Evolutionary conservation across 2,113 vertebrate genomes (phyloP), one percentile per base, ranked within the genome.

Genomic region (Alaudala cheleensis): DNA sequence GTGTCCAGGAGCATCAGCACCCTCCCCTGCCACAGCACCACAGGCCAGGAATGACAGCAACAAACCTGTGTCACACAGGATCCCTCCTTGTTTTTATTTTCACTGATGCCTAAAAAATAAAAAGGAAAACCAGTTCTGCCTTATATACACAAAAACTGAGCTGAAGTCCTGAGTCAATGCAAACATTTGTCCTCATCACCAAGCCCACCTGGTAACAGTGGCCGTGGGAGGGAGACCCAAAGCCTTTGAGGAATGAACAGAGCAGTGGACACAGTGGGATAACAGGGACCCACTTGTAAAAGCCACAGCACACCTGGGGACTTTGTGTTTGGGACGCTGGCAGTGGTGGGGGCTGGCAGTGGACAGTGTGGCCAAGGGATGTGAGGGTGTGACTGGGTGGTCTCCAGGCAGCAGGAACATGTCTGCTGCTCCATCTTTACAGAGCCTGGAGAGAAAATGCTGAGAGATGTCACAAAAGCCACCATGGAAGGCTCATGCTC

Each of bases 61-160:
- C 28, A 49, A 51, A 60, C 20, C 44, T 3, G 1, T 9, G 21
- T 23, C 21, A 5, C 13, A 5, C 4, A 5, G 64, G 65, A 77
- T 92, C 72, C 88, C 76, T 88, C 92, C 82, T 92, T 2, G 1
- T 19, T 83, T 95, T 96, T 96, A 97, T 96, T 97, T 94, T 84
- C 72, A 65, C 21, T 1, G 8, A 72, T 71, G 66, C 44, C 93
- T 96, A 82, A 92, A 97, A 97, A 85, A 94, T 49, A 83, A 71
- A 90, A 96, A 94, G 64, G 65, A 86, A 90, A 80, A 40, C 24
- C 73, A 64, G 9, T 93, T 86, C 79, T 95, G 85, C 61, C 28
- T 91, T 95, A 89, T 90, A 88, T 93, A 97, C 64, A 96, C 79
- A 88, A 83, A 84, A 82, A 12, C 37, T 14, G 79, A 95, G 67